These are phyloP conservation scores for Neuroterus valhalla DNA, from an alignment of 1,140 invertebrate species.

Conservation along the genomic window DNA sequence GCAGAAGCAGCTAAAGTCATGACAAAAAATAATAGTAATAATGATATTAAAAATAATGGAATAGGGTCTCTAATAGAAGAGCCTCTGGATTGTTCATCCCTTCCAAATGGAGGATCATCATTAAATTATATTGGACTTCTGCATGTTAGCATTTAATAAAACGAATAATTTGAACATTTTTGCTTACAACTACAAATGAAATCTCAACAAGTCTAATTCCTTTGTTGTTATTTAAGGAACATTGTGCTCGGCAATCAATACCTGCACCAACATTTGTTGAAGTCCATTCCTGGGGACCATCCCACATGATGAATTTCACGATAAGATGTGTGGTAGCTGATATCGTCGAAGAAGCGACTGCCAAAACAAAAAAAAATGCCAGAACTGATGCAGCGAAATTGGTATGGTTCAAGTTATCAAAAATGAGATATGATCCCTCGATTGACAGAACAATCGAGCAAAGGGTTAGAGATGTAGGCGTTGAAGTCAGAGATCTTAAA, in stretches of 20 bases:
- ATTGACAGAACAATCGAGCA: neutral
- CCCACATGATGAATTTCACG: neutral
- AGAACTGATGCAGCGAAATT: neutral
- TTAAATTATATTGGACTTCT: neutral
- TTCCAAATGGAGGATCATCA: neutral
- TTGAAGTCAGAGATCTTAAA: neutral
- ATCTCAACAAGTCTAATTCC: neutral
- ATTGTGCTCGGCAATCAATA: neutral
- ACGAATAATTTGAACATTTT: too few relatives aligned
- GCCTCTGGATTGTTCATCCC: neutral
- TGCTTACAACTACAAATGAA: neutral
- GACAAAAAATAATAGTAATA: slow-evolving; percentile 3
- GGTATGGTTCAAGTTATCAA: neutral
- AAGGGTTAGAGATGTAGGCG: neutral
- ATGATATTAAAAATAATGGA: neutral
- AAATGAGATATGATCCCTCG: neutral
- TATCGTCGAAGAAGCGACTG: neutral
- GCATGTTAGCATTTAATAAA: neutral
- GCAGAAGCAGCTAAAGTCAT: slow-evolving; percentile 44
- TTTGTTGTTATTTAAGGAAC: neutral
- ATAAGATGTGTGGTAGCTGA: neutral
- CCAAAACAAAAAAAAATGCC: neutral
- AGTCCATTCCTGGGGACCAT: neutral
- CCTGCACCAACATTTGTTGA: neutral
- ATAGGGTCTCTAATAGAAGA: neutral